phyloP scores from a whole-genome alignment of 2,113 vertebrate species.

The Catagonus wagneri region DNA sequence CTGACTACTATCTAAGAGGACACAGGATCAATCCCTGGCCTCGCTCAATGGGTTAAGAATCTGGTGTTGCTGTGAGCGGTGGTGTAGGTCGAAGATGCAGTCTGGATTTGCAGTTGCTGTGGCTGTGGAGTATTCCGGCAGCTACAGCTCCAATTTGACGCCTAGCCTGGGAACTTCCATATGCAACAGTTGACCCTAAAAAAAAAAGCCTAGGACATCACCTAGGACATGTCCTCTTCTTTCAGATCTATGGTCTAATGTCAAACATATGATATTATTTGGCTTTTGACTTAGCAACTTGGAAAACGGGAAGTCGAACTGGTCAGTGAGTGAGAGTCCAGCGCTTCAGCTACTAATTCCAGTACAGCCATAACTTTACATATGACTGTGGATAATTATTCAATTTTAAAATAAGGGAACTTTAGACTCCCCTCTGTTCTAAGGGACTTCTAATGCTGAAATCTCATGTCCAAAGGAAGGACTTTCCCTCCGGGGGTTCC shows the following conservation, averaged over 20 bases:
- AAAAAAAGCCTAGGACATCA: too few species aligned
- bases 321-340: background rate
- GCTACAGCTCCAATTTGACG: too few species aligned
- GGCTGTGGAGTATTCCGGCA: too few species aligned
- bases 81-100: too few species aligned
- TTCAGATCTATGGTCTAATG: background rate
- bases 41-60: too few species aligned
- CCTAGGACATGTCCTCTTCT: background rate
- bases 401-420: background rate
- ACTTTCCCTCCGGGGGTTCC: background rate
- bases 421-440: background rate
- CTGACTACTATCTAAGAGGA: too few species aligned
- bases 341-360: background rate
- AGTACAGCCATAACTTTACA: background rate
- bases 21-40: too few species aligned
- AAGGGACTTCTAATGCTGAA: background rate
- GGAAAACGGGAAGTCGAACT: background rate
- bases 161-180: too few species aligned
- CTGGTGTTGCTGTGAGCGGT: too few species aligned
- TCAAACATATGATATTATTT: background rate
- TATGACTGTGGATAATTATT: background rate
- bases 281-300: constrained; percentile 17
- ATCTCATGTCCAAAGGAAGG: background rate
- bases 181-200: too few species aligned
- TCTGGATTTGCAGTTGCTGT: too few species aligned